Evolutionary conservation across 2,888 invertebrate genomes (phyloP).

Genomic region (Agriotes lineatus): DNA sequence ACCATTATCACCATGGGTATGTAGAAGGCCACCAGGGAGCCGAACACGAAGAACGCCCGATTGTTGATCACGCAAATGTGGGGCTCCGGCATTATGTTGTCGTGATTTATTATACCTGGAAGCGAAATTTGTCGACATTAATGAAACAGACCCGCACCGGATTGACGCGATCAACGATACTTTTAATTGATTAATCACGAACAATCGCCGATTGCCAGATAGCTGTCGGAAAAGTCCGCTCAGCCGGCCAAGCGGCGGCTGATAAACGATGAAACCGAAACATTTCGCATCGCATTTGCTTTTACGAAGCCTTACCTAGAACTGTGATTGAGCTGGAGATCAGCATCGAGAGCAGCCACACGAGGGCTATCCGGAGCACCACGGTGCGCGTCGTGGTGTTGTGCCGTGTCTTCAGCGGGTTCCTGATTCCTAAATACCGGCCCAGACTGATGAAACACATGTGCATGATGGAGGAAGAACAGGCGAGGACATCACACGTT

Average conservation of each 20-base stretch:
- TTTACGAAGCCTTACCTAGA: slow-evolving; percentile 73
- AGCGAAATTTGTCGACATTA: background rate
- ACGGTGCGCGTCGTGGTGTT: slow-evolving; percentile 87
- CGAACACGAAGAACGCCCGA: slow-evolving; percentile 88
- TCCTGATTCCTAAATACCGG: slow-evolving; percentile 89
- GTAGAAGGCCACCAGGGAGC: slow-evolving; percentile 94
- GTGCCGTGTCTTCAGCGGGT: slow-evolving; percentile 88
- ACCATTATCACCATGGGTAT: slow-evolving; percentile 97
- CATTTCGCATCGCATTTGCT: background rate
- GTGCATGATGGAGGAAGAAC: slow-evolving; percentile 95
- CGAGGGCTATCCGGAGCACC: slow-evolving; percentile 89
- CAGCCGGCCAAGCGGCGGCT: background rate
- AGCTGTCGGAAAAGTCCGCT: slow-evolving; percentile 29
- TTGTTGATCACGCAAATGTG: slow-evolving; percentile 86
- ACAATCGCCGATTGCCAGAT: background rate
- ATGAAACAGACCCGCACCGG: background rate
- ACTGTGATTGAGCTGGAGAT: slow-evolving; percentile 90
- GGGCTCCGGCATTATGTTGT: slow-evolving; percentile 85
- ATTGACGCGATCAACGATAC: background rate
- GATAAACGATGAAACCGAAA: slow-evolving; percentile 1
- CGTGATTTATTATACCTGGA: slow-evolving; percentile 79
- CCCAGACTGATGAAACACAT: slow-evolving; percentile 94
- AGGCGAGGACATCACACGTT: slow-evolving; percentile 95
- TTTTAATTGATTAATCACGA: slow-evolving; percentile 6
- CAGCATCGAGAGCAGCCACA: slow-evolving; percentile 92